Conservation (phyloP, 2,113 vertebrate species). For the Geococcyx californianus region DNA sequence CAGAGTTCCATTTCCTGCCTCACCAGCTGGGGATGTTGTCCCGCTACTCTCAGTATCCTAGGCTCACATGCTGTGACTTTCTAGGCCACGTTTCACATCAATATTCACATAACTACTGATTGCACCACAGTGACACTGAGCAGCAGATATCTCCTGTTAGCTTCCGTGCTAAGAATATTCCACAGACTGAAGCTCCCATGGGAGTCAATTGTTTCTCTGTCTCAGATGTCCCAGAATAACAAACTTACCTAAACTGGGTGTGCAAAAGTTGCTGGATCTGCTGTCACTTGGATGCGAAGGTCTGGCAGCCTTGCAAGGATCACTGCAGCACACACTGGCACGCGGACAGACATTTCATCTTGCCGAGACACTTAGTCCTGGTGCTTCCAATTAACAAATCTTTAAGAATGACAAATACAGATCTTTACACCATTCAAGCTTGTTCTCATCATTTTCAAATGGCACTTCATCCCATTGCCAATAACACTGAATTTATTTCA, state of each 20-base stretch:
- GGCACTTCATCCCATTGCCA: neutral
- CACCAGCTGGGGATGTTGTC: neutral
- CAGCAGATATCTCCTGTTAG: neutral
- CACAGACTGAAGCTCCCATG: neutral
- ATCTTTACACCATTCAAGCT: neutral
- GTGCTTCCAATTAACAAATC: neutral
- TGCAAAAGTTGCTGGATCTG: neutral
- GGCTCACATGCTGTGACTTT: neutral
- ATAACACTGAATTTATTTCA: neutral
- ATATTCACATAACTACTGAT: neutral
- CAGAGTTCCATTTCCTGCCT: neutral
- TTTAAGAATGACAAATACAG: neutral
- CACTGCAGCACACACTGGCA: neutral
- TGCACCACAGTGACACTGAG: neutral
- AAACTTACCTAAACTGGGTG: neutral
- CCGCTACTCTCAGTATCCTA: neutral
- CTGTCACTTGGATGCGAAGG: fast-evolving
- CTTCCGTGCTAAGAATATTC: neutral
- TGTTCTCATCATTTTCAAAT: neutral
- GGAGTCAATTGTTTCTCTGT: neutral
- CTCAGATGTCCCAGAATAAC: neutral
- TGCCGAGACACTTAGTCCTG: neutral
- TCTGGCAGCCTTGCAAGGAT: neutral
- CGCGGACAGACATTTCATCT: neutral
- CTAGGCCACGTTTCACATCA: neutral